Base-by-base conservation (phyloP, 2,113 vertebrate genomes). In the Abramis brama region DNA sequence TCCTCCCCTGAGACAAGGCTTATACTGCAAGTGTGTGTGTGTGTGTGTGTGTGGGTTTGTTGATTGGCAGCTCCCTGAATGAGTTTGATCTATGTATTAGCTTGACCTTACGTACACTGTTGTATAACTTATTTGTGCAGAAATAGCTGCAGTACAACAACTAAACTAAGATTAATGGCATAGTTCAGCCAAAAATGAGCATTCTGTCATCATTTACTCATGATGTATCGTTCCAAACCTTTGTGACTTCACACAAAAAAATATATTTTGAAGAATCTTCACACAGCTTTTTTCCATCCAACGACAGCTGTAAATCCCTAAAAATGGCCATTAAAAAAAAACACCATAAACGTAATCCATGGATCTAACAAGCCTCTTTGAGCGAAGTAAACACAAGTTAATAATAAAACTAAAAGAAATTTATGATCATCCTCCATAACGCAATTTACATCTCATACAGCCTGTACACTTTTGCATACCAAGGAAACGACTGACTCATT, bases 71-170 rank as follows among this genome's bases (percentile, higher is more conserved):
- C 25, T 82, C 62, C 79, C 19, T 70, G 43, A 82, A 68, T 21
- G 0, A 21, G 17, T 70, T 68, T 68, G 17, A 50, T 82, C 79
- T 30, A 10, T 30, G 45, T 52, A 80, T 52, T 68, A 82, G 27
- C 8, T 82, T 82, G 62, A 82, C 80, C 80, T 82, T 6, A 47
- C 62, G 52, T 33, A 66, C n/a, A 52, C 62, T 68, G 62, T 82
- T 82, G 39, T 68, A 52, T 68, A 82, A 82, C 62, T 81, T 81
- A 17, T 50, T 19, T 62, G 39, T 66, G 39, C 39, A 33, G 80
- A 55, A 70, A 82, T 5, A 82, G 15, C 64, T 82, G 64, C 25
- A 27, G 2, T 47, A 3, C 10, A 60, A 60, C 60, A 82, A n/a
- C 80, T 70, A 68, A 52, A 55, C 27, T 0, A 23, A 30, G 21